phyloP scores from a whole-genome alignment of 2,797 vertebrate genomes.

The Nyctibius grandis region DNA sequence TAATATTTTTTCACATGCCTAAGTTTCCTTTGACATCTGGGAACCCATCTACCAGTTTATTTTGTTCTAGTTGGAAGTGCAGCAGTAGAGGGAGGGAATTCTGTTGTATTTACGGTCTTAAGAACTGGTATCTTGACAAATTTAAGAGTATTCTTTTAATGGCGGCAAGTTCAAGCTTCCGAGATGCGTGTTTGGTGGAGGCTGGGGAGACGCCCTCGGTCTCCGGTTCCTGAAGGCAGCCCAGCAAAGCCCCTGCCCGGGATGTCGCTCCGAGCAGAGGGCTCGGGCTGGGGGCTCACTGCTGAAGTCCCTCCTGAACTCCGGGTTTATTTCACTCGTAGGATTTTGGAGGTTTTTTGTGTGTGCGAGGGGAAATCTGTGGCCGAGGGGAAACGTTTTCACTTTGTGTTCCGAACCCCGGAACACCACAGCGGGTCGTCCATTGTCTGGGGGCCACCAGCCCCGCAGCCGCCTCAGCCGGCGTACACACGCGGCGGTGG shows the following conservation, averaged over 20 bases:
- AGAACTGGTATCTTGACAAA: accelerated
- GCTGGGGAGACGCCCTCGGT: accelerated
- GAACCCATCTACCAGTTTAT: neutral
- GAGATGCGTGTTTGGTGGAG: accelerated
- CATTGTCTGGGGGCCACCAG: no score
- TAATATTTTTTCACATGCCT: neutral
- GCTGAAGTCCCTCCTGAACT: neutral
- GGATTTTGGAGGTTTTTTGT: accelerated
- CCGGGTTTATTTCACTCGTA: accelerated
- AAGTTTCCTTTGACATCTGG: accelerated
- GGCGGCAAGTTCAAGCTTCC: accelerated
- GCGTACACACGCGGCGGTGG: neutral
- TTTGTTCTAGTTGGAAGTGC: no score
- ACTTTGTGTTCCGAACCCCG: neutral
- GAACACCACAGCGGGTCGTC: accelerated
- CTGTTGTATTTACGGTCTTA: neutral
- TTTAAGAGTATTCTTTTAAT: neutral
- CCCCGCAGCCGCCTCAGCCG: no score
- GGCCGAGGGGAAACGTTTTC: neutral
- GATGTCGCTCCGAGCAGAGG: no score
- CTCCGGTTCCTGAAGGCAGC: neutral
- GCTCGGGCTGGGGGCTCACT: no score
- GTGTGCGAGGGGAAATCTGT: accelerated
- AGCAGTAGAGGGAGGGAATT: neutral
- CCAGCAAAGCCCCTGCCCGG: neutral